Evolutionary conservation across 1,140 invertebrate genomes (phyloP).

Genomic region (Dryas iulia): DNA sequence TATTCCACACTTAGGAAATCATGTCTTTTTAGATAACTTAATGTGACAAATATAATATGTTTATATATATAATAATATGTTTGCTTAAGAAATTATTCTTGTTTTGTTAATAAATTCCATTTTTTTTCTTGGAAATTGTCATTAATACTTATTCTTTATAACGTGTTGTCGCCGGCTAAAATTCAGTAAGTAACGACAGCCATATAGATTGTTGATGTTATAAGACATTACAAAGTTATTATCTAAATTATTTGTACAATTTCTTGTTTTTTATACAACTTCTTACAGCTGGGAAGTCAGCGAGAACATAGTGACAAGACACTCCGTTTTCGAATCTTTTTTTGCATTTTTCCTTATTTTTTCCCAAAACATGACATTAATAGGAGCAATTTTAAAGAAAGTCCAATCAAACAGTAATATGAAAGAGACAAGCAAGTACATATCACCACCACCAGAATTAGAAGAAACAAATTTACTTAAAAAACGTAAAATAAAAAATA

Average conservation of each 20-base stretch:
- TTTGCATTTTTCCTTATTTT: neutral
- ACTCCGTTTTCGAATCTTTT: too few species aligned
- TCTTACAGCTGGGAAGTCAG: too few species aligned
- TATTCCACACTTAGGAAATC: too few species aligned
- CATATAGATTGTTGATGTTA: neutral
- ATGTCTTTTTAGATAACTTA: too few species aligned
- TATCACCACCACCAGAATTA: slow-evolving; percentile 49
- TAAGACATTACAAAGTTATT: neutral
- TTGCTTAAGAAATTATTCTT: too few species aligned
- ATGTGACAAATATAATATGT: too few species aligned
- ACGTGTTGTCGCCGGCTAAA: neutral
- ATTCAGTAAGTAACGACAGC: neutral
- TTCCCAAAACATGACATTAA: slow-evolving; percentile 40
- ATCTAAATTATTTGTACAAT: neutral
- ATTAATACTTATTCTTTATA: neutral
- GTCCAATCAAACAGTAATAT: slow-evolving; percentile 33
- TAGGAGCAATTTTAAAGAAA: slow-evolving; percentile 48
- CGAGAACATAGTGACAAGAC: too few species aligned
- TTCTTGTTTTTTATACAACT: neutral
- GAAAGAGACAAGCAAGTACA: slow-evolving; percentile 28
- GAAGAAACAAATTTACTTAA: slow-evolving; percentile 7
- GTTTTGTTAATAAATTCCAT: too few species aligned
- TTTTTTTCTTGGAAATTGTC: neutral
- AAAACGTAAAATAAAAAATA: slow-evolving; percentile 29
- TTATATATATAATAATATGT: too few species aligned